A percentile compares a stretch with the other conserved stretches of the same genome.
phyloP scores from a whole-genome alignment of 2,113 vertebrate genomes.

The Paraplagusia blochii region DNA sequence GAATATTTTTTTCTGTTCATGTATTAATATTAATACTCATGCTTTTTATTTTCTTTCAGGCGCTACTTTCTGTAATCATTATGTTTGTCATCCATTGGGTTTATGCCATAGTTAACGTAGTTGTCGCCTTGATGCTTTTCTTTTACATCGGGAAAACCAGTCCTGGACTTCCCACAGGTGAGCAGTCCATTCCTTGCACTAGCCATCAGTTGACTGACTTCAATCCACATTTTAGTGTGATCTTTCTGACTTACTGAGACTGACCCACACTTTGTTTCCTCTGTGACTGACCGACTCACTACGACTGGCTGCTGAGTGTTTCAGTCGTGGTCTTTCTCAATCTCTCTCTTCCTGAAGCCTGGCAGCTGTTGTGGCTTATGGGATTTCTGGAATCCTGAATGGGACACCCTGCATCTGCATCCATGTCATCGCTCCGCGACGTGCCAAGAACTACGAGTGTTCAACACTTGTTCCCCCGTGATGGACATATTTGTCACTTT shows the following conservation, averaged over 20 bases:
- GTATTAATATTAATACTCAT: not conserved
- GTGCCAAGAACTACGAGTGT: slow-evolving; percentile 21
- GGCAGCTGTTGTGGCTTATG: slow-evolving; percentile 62
- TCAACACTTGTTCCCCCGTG: slow-evolving; percentile 30
- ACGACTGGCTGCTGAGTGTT: slow-evolving; percentile 4
- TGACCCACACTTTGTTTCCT: not conserved
- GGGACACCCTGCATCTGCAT: slow-evolving; percentile 38
- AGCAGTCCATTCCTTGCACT: slow-evolving; percentile 27
- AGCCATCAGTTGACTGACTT: not conserved
- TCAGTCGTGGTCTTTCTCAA: slow-evolving; percentile 18
- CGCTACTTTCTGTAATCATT: slow-evolving; percentile 81
- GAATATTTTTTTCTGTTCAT: not conserved
- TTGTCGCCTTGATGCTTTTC: slow-evolving; percentile 81
- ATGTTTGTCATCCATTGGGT: slow-evolving; percentile 97
- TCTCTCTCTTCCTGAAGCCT: slow-evolving; percentile 14
- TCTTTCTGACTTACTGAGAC: not conserved
- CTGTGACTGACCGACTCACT: slow-evolving; percentile 5
- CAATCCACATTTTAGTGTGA: too few relatives aligned
- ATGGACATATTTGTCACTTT: not conserved
- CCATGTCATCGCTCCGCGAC: slow-evolving; percentile 25
- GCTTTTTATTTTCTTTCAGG: slow-evolving; percentile 73
- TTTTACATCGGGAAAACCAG: slow-evolving; percentile 91
- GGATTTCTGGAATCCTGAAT: slow-evolving; percentile 50
- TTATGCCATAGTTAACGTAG: slow-evolving; percentile 86
- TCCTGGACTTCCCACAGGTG: slow-evolving; percentile 89